phyloP scores from a whole-genome alignment of 2,888 invertebrate genomes.

The Hyalella azteca region DNA sequence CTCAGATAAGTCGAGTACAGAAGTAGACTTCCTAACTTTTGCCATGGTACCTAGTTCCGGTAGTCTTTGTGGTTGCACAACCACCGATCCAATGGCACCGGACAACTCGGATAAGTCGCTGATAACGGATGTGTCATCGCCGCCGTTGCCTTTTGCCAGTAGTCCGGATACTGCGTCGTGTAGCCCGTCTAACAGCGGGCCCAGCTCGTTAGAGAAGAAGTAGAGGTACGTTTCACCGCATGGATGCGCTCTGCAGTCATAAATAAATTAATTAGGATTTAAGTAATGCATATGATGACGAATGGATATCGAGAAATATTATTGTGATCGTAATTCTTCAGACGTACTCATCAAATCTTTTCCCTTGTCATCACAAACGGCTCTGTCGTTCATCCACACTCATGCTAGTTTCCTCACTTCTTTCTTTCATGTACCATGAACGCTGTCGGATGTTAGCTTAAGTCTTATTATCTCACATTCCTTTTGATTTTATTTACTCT shows the following conservation, averaged over 20 bases:
- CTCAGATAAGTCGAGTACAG: conserved; percentile 54
- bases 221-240: conserved; percentile 57
- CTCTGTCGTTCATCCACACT: no score
- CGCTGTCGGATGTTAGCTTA: no score
- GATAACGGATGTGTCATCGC: conserved; percentile 53
- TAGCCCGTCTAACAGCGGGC: conserved; percentile 54
- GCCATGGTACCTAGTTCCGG: conserved; percentile 41
- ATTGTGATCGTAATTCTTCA: no score
- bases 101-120: conserved; percentile 57
- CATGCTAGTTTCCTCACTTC: no score
- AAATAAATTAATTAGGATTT: neutral
- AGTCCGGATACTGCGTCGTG: conserved; percentile 57
- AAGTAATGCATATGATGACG: no score
- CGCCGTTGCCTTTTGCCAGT: conserved; percentile 44
- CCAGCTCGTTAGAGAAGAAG: conserved; percentile 57
- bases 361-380: no score
- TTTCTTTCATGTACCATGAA: no score
- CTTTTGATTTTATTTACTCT: no score
- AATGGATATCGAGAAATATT: no score
- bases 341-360: no score
- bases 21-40: conserved; percentile 57
- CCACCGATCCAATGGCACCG: conserved; percentile 54
- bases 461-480: no score
- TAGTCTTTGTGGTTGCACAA: conserved; percentile 51
- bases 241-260: conserved; percentile 49